Conservation (phyloP, 2,888 invertebrate genomes). For the Vannuccia rotundouncinata region DNA sequence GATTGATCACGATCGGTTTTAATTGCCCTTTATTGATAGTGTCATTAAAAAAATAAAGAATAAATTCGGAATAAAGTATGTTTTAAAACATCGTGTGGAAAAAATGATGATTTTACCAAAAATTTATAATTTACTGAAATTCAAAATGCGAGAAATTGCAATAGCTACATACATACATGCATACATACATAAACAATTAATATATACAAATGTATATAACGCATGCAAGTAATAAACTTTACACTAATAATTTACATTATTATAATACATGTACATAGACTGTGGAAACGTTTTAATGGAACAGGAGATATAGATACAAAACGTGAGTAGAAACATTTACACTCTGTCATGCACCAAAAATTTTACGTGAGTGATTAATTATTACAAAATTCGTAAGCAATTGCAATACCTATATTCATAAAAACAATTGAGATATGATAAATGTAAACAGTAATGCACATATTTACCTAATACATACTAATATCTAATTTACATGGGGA, state of each 20-base stretch:
- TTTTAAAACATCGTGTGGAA: constrained; percentile 15
- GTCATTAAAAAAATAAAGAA: too few relatives aligned
- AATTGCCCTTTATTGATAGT: too few relatives aligned
- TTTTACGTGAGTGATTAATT: not conserved
- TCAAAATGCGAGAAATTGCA: not conserved
- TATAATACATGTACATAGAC: not conserved
- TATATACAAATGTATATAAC: not conserved
- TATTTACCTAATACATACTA: not conserved
- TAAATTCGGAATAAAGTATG: not conserved
- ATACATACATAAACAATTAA: not conserved
- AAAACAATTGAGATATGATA: not conserved
- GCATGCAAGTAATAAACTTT: not conserved
- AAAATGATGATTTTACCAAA: constrained; percentile 7
- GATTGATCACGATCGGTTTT: too few relatives aligned
- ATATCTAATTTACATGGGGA: too few relatives aligned
- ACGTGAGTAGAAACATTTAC: not conserved
- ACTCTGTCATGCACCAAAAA: not conserved
- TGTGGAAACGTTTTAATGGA: not conserved
- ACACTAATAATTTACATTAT: not conserved
- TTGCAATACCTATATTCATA: not conserved
- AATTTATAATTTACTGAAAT: not conserved
- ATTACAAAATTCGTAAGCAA: not conserved
- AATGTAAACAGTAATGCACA: not conserved
- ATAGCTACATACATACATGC: not conserved
- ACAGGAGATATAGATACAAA: not conserved